Evolutionary conservation across 2,888 invertebrate species (phyloP), one percentile per base, ranked within the genome.

Genomic region (Agapostemon virescens): DNA sequence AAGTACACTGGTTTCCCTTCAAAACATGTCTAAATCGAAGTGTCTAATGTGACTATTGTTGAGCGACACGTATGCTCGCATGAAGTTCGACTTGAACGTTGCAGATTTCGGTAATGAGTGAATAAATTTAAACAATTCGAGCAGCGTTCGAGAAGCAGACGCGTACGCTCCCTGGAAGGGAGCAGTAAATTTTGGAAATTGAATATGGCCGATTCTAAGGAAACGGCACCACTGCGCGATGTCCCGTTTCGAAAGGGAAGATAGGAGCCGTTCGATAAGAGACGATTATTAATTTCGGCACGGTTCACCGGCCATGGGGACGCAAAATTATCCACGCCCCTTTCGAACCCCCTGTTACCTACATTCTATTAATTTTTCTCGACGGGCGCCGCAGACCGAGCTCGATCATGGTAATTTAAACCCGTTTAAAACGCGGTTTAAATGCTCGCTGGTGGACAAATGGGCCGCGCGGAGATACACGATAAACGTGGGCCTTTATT

Each of bases 351-450:
- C 26, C 15, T 7, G 58, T 58, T 17, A 23, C 55, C 40, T 70
- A 71, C 63, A 68, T 72, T 79, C 80, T 80, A 80, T 80, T 79
- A 69, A 80, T 80, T 79, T 71, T 17, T 38, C 42, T 30, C 30
- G 30, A 2, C 30, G 13, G 20, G 40, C 11, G 40, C 58, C 42
- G 17, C 55, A n/a, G 20, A 20, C 49, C n/a, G 9, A 38, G 15
- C 42, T 13, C 6, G n/a, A 38, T 9, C 69, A 71, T 61, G 30
- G 42, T 45, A 80, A 79, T 79, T 79, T 69, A 17, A 55, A 71
- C 68, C 11, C 68, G 79, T 58, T 66, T 69, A 42, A 30, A 77
- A 66, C 45, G 66, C 69, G 20, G 69, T 26, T 66, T 55, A 45
- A 70, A 67, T 38, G 52, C 40, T n/a, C 11, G 38, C 38, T n/a